phyloP scores from a whole-genome alignment of 2,797 vertebrate genomes.

The Stomatorhinus walkeri region DNA sequence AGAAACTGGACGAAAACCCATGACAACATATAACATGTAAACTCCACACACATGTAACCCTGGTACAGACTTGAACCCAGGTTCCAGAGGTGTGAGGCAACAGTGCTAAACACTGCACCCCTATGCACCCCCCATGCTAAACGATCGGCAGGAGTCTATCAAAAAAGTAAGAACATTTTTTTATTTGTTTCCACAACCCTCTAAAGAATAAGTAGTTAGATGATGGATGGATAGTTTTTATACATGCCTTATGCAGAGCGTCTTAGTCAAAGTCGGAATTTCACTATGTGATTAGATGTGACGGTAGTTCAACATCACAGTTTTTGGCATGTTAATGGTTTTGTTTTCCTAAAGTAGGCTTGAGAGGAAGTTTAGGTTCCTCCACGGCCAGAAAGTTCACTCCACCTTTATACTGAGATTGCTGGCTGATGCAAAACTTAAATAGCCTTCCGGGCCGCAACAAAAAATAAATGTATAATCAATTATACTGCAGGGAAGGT shows the following conservation, averaged over 20 bases:
- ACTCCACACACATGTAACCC: background rate
- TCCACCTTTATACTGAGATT: background rate
- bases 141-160: background rate
- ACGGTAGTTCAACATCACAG: background rate
- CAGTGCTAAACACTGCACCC: background rate
- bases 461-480: conserved; percentile 7
- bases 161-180: background rate
- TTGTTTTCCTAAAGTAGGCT: background rate
- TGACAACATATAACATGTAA: background rate
- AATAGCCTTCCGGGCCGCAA: background rate
- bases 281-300: background rate
- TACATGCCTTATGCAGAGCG: background rate
- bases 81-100: background rate
- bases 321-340: background rate
- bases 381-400: background rate
- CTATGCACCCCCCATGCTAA: background rate
- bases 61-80: background rate
- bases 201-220: background rate
- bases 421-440: background rate
- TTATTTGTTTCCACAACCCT: background rate
- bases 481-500: background rate
- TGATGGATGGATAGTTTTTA: background rate
- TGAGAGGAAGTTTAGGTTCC: background rate
- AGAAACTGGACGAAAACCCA: background rate
- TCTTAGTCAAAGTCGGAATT: background rate